phyloP scores from a whole-genome alignment of 2,113 vertebrate species.

The Lophochroa leadbeateri region DNA sequence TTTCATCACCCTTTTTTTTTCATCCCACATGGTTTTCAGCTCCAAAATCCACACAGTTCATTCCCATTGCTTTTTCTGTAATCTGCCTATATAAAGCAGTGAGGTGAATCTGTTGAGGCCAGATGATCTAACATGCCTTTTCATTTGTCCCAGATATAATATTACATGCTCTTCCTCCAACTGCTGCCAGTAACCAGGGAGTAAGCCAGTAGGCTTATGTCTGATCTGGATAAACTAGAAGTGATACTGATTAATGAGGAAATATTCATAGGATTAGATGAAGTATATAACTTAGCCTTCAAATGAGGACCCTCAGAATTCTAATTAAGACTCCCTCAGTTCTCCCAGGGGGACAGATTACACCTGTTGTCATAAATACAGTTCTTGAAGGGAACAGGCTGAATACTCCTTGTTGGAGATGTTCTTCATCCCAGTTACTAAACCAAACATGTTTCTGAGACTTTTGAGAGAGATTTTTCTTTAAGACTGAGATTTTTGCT shows the following conservation, averaged over 20 bases:
- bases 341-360: background rate
- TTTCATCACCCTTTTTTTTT: background rate
- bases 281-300: background rate
- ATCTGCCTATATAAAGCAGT: background rate
- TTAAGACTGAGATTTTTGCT: background rate
- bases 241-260: background rate
- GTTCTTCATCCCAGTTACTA: background rate
- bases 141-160: background rate
- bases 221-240: conserved; percentile 6
- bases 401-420: background rate
- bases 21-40: background rate
- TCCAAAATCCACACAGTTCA: background rate
- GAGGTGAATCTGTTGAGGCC: background rate
- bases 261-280: background rate
- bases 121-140: background rate
- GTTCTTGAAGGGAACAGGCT: background rate
- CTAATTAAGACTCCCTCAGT: background rate
- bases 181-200: background rate
- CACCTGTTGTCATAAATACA: background rate
- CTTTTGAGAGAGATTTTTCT: background rate
- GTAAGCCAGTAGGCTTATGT: background rate
- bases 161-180: background rate
- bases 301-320: background rate
- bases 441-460: background rate
- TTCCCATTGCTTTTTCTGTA: background rate